Conservation (phyloP, 2,113 vertebrate genomes). For the Takifugu bimaculatus region DNA sequence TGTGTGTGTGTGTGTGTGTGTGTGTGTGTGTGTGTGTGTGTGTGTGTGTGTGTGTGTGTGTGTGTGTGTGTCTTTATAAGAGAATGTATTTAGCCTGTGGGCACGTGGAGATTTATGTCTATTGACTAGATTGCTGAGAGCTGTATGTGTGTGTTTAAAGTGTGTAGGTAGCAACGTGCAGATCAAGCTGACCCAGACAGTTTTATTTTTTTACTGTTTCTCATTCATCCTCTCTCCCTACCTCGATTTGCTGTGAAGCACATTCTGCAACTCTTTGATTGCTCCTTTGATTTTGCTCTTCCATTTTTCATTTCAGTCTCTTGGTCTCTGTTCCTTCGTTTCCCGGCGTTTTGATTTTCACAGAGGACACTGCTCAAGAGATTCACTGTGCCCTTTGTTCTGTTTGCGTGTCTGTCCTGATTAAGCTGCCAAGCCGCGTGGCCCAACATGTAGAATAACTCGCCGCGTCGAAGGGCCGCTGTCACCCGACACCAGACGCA, state of each 20-base stretch:
- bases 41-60: no score
- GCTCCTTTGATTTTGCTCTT: background rate
- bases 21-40: background rate
- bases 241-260: slow-evolving; percentile 19
- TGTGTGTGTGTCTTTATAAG: background rate
- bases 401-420: slow-evolving; percentile 1
- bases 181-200: slow-evolving; percentile 44
- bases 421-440: slow-evolving; percentile 30
- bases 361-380: no score
- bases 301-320: slow-evolving; percentile 2
- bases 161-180: slow-evolving; percentile 43
- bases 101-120: background rate
- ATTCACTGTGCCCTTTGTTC: background rate
- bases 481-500: slow-evolving; percentile 4
- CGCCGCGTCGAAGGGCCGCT: slow-evolving; percentile 16
- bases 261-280: slow-evolving; percentile 13
- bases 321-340: background rate
- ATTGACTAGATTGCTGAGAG: slow-evolving; percentile 3
- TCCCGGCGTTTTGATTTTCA: no score
- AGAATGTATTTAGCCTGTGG: background rate
- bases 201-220: slow-evolving; percentile 37
- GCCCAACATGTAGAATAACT: slow-evolving; percentile 32
- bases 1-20: background rate
- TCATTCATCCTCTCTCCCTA: slow-evolving; percentile 30
- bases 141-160: slow-evolving; percentile 2